Conservation (phyloP, 2,113 vertebrate species). For the Tragelaphus scriptus region DNA sequence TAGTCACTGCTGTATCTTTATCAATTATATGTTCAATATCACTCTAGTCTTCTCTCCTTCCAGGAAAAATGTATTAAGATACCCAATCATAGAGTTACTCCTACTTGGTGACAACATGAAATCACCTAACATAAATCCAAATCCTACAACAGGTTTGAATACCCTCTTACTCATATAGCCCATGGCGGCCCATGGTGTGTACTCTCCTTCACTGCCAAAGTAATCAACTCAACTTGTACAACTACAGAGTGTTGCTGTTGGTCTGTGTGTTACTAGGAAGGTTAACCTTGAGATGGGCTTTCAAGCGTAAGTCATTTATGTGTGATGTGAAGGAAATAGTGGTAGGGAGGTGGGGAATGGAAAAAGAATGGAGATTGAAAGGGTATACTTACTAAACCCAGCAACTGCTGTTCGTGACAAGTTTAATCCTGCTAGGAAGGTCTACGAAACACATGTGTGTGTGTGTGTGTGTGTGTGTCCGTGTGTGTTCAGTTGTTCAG, state of each 20-base stretch:
- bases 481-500: too few species aligned
- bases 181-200: rapidly evolving
- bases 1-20: background rate
- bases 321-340: background rate
- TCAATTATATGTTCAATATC: background rate
- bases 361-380: background rate
- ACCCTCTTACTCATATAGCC: background rate
- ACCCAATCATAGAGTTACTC: background rate
- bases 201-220: background rate
- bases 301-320: background rate
- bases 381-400: too few species aligned
- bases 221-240: background rate
- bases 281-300: background rate
- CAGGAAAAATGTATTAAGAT: background rate
- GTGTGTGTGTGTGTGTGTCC: too few species aligned
- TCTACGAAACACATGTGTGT: too few species aligned
- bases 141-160: background rate
- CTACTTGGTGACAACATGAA: background rate
- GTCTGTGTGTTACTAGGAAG: background rate
- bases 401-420: too few species aligned
- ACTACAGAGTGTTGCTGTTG: background rate
- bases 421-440: too few species aligned
- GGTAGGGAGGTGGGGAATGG: background rate
- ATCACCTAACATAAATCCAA: background rate
- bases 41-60: background rate